Conservation (phyloP, 2,888 invertebrate genomes). For the Torymus tubicola region DNA sequence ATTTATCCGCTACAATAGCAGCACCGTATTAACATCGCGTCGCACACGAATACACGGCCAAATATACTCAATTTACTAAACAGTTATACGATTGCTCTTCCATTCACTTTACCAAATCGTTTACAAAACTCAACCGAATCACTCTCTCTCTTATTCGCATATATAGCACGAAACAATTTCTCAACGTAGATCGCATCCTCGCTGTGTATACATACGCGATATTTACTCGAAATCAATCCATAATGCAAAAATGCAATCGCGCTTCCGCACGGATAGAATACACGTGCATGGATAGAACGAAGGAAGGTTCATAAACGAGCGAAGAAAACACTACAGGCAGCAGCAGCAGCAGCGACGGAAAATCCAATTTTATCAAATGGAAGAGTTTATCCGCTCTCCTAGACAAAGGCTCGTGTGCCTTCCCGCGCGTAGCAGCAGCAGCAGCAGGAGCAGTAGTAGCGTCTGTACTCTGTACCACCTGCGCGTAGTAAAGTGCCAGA, state of each 20-base stretch:
- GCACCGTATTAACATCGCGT: too few species aligned
- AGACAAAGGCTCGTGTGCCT: conserved; percentile 41
- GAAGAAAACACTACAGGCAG: neutral
- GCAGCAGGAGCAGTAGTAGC: too few species aligned
- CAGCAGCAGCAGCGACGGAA: conserved; percentile 20
- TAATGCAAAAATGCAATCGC: conserved; percentile 3
- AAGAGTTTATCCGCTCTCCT: conserved; percentile 37
- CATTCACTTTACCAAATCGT: too few species aligned
- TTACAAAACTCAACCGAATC: too few species aligned
- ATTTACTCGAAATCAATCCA: neutral
- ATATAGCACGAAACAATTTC: too few species aligned
- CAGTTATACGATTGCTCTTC: too few species aligned
- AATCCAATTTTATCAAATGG: conserved; percentile 48
- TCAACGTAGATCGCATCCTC: too few species aligned
- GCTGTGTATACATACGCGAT: neutral
- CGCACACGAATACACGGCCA: too few species aligned
- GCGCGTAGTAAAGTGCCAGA: conserved; percentile 19
- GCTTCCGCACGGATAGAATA: neutral
- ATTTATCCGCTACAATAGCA: neutral
- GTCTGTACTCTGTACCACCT: neutral
- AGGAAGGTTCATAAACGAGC: neutral
- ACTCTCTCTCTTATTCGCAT: too few species aligned
- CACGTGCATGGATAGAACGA: neutral
- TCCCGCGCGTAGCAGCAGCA: too few species aligned
- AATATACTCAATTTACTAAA: too few species aligned